phyloP scores from a whole-genome alignment of 1,140 invertebrate species.

The Acromyrmex heyeri region DNA sequence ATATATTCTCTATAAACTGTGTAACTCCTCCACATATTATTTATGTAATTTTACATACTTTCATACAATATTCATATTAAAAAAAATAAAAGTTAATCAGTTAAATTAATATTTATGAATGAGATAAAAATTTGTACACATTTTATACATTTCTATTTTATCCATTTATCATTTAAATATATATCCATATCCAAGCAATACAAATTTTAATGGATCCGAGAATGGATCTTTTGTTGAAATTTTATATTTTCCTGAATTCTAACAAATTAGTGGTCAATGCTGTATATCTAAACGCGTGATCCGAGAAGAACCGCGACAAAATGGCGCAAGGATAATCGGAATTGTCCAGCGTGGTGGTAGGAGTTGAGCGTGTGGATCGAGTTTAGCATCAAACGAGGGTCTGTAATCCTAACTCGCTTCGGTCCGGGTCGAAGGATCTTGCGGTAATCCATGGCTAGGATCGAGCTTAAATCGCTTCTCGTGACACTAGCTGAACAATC shows the following conservation, averaged over 20 bases:
- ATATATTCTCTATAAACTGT: too few species aligned
- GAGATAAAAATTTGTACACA: not conserved
- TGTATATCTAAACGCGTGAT: not conserved
- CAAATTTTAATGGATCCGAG: not conserved
- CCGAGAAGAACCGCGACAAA: conserved; percentile 46
- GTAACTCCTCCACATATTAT: too few species aligned
- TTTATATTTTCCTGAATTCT: not conserved
- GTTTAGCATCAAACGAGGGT: conserved; percentile 63
- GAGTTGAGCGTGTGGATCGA: conserved; percentile 60
- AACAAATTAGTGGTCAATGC: conserved; percentile 14
- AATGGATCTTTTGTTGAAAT: not conserved
- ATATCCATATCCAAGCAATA: not conserved
- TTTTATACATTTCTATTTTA: too few species aligned
- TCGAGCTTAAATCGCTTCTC: conserved; percentile 66
- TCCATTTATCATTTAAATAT: conserved; percentile 9
- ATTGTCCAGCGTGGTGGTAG: conserved; percentile 45
- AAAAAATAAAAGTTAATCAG: not conserved
- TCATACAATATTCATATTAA: not conserved
- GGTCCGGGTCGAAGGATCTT: conserved; percentile 60
- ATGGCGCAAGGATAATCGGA: conserved; percentile 55
- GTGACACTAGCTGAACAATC: conserved; percentile 64
- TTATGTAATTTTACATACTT: too few species aligned
- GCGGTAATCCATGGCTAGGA: conserved; percentile 65
- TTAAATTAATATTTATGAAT: not conserved
- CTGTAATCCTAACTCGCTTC: conserved; percentile 64